Evolutionary conservation across 1,140 invertebrate species (phyloP).

Genomic region (Drosophila gunungcola): DNA sequence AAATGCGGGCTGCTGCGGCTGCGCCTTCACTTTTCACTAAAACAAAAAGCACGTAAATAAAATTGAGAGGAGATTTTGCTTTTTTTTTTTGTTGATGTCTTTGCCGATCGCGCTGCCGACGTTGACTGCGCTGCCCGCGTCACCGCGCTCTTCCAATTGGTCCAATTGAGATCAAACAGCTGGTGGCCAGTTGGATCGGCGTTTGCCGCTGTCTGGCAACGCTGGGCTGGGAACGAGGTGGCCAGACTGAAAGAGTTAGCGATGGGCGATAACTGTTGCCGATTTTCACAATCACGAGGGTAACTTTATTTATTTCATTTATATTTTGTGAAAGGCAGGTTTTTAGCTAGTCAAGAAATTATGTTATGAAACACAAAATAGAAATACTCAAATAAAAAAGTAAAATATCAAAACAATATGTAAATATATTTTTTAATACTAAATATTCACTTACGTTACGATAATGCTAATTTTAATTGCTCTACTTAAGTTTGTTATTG

Average conservation of each 20-base stretch:
- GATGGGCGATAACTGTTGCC: background rate
- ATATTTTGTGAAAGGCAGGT: too few species aligned
- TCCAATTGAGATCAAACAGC: constrained; percentile 54
- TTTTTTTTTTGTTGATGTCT: constrained; percentile 33
- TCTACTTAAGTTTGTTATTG: too few species aligned
- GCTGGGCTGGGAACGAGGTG: background rate
- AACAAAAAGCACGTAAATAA: constrained; percentile 26
- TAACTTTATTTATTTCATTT: background rate
- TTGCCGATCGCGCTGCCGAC: constrained; percentile 34
- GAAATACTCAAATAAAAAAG: too few species aligned
- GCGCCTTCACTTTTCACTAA: constrained; percentile 59
- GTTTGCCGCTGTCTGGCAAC: constrained; percentile 20
- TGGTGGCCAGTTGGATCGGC: constrained; percentile 11
- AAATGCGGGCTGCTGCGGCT: constrained; percentile 57
- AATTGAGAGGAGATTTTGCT: constrained; percentile 6
- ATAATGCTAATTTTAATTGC: too few species aligned
- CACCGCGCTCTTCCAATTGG: constrained; percentile 46
- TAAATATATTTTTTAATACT: too few species aligned
- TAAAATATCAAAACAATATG: too few species aligned
- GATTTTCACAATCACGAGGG: background rate
- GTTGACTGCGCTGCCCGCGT: constrained; percentile 14
- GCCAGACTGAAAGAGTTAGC: constrained; percentile 2
- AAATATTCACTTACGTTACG: too few species aligned
- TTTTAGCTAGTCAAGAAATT: too few species aligned
- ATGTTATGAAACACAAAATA: too few species aligned